Evolutionary conservation across 2,888 invertebrate species (phyloP).

Genomic region (Athalia cordata): DNA sequence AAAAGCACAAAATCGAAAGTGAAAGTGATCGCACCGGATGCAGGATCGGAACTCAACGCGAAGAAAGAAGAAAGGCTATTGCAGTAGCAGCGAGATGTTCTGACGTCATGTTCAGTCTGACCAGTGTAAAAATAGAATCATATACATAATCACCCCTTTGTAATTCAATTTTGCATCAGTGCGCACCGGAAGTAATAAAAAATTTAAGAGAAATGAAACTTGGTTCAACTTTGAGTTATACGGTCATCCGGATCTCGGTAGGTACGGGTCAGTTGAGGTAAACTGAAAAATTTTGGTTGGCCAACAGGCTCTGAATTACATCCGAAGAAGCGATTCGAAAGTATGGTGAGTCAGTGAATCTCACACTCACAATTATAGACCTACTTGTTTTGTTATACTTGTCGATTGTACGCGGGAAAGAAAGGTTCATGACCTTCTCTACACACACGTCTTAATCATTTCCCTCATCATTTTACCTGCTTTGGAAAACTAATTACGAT

Average conservation of each 20-base stretch:
- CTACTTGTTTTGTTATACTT: neutral
- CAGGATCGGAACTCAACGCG: conserved; percentile 63
- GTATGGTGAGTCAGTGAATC: conserved; percentile 38
- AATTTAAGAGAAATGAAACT: neutral
- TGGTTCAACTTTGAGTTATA: neutral
- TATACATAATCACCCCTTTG: too few relatives aligned
- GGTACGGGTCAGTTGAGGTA: neutral
- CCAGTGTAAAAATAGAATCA: too few relatives aligned
- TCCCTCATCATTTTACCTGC: neutral
- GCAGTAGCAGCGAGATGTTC: conserved; percentile 14
- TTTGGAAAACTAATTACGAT: too few relatives aligned
- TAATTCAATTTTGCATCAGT: too few relatives aligned
- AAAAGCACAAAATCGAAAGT: conserved; percentile 66
- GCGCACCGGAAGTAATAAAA: too few relatives aligned
- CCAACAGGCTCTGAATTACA: conserved; percentile 34
- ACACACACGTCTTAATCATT: neutral
- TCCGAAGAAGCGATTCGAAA: conserved; percentile 35
- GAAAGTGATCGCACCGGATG: conserved; percentile 72
- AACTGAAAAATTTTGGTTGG: conserved; percentile 1
- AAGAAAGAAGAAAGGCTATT: too few relatives aligned
- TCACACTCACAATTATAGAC: conserved; percentile 5
- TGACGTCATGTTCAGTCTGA: neutral
- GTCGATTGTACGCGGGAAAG: conserved; percentile 18
- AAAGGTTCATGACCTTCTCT: conserved; percentile 42
- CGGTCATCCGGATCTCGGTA: conserved; percentile 4